Conservation (phyloP, 2,888 invertebrate genomes). For the Lasioglossum morio region DNA sequence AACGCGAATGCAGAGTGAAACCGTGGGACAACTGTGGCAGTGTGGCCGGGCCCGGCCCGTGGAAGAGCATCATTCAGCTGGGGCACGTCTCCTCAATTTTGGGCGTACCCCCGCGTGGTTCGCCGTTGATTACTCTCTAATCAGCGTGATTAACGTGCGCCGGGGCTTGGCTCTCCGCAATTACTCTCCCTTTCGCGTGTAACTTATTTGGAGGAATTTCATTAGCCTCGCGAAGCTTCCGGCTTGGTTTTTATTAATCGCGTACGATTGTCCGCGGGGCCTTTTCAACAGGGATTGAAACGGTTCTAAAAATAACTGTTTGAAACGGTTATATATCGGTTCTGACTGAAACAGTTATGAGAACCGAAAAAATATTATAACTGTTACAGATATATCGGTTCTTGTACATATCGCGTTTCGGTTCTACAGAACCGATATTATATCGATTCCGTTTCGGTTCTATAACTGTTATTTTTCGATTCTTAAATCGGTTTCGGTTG, state of each 20-base stretch:
- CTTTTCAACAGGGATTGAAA: no score
- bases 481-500: no score
- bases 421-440: no score
- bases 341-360: no score
- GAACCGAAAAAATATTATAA: no score
- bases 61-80: constrained; percentile 28
- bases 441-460: no score
- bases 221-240: constrained; percentile 48
- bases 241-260: constrained; percentile 49
- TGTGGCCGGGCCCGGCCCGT: neutral
- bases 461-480: no score
- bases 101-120: constrained; percentile 35
- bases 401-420: no score
- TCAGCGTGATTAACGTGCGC: constrained; percentile 59
- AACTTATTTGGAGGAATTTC: constrained; percentile 51
- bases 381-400: no score
- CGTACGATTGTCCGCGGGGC: constrained; percentile 17
- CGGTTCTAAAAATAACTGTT: no score
- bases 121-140: constrained; percentile 58
- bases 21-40: constrained; percentile 33
- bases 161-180: constrained; percentile 36
- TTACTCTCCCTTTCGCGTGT: constrained; percentile 49
- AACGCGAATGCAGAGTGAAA: constrained; percentile 31
- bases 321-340: no score
- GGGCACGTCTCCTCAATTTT: constrained; percentile 53